Conservation (phyloP, 2,113 vertebrate species). For the Thalassarche chlororhynchos region DNA sequence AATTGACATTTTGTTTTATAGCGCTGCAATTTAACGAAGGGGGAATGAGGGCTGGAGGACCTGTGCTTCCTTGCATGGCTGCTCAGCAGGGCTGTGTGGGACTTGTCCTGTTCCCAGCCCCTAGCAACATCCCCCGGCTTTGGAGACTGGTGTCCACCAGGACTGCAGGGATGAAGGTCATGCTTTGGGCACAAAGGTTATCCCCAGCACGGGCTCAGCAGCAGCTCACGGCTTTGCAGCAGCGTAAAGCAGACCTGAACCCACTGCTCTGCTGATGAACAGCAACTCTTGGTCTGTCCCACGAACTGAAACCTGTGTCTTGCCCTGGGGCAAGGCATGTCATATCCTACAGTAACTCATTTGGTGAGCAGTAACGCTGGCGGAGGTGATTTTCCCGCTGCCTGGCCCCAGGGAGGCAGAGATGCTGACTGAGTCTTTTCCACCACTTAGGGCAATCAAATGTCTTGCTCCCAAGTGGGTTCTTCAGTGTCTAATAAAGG, state of each 20-base stretch:
- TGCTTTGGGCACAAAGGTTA: neutral
- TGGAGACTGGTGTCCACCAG: fast-evolving
- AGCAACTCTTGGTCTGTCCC: neutral
- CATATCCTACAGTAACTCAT: neutral
- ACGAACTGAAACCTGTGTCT: neutral
- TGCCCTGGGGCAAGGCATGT: fast-evolving
- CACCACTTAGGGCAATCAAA: neutral
- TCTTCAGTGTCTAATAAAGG: neutral
- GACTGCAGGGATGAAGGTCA: neutral
- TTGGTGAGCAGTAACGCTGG: fast-evolving
- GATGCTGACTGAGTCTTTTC: neutral
- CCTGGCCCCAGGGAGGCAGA: neutral
- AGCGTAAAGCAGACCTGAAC: neutral
- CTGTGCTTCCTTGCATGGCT: fast-evolving
- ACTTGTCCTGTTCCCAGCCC: neutral
- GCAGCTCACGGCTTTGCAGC: neutral
- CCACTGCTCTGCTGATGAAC: fast-evolving
- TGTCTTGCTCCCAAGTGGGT: neutral
- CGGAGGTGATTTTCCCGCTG: neutral
- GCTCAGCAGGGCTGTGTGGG: neutral
- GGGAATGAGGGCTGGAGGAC: neutral
- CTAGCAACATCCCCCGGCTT: fast-evolving
- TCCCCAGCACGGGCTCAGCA: neutral
- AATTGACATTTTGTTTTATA: slow-evolving; percentile 62
- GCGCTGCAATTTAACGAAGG: neutral